Base-by-base conservation (phyloP, 2,797 vertebrate species). In the Sorex maritimensis region DNA sequence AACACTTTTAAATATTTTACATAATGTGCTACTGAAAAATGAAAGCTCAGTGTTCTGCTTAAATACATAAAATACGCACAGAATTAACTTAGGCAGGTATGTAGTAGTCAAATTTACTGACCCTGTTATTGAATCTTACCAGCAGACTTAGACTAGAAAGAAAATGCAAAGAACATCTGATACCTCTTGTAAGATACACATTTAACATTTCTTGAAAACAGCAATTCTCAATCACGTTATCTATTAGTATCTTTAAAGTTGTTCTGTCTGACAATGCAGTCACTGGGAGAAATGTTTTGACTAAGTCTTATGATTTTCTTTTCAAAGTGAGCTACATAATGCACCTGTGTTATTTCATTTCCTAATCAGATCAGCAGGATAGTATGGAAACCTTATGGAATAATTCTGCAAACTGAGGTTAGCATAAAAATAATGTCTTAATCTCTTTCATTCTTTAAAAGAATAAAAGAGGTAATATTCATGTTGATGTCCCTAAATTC, bases 311-410 rank as follows among this genome's bases (percentile, higher is more conserved):
- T 92, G 81, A 88, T 96, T 97, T 97, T 92, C 78, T 75, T 96
- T 98, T 97, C 95, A 97, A 97, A 96, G 92, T 4, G 30, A 97
- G 96, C 86, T 87, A 92, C 94, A 96, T 97, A 97, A 97, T 81
- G 83, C 0, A 73, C 73, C 94, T 93, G 91, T 92, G 90, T 72
- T 96, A 96, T 55, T 95, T 95, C 86, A 90, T 74, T 90, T 97
- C 96, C 96, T 97, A 97, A 98, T 97, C 80, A 15, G 71, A 96
- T 92, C 97, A 95, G 93, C 63, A 30, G 85, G 95, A 91, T 89
- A 58, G 58, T 92, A 95, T 46, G 92, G 94, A 97, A 97, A 95
- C 34, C 34, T 67, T 94, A 30, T 78, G 90, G 81, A 97, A 95
- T 95, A 87, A 68, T 97, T 75, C 74, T 93, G 14, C 85, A 97